phyloP scores from a whole-genome alignment of 37 sponge, comb jelly and placozoan species.

The Hormiphora californensis region DNA sequence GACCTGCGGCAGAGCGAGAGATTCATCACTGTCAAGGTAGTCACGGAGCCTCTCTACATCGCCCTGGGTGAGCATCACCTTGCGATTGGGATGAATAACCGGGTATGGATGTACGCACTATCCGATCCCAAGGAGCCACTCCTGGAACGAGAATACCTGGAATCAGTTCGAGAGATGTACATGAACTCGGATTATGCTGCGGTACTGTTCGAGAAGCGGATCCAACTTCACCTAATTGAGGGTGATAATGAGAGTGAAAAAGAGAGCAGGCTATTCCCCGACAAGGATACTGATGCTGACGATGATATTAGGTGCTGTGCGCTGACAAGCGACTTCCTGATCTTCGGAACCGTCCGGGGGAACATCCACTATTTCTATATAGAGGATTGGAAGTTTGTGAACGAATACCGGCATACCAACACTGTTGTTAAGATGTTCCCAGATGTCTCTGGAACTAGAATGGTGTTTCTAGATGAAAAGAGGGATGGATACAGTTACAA shows the following conservation, averaged over 20 bases:
- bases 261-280: constrained; percentile 74
- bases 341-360: constrained; percentile 80
- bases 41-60: constrained; percentile 77
- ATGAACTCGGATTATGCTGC: constrained; percentile 82
- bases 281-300: constrained; percentile 60
- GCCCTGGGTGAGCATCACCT: constrained; percentile 80
- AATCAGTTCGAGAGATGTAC: constrained; percentile 61
- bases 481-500: constrained; percentile 84
- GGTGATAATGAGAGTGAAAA: constrained; percentile 60
- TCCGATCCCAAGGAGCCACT: constrained; percentile 59
- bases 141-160: constrained; percentile 74
- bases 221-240: constrained; percentile 73
- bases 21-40: constrained; percentile 56
- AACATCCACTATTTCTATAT: constrained; percentile 74
- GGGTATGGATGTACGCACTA: constrained; percentile 80
- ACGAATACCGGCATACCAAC: constrained; percentile 74
- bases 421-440: constrained; percentile 61
- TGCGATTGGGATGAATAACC: constrained; percentile 92
- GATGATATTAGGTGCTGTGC: constrained; percentile 69
- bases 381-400: constrained; percentile 92
- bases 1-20: constrained; percentile 58
- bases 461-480: constrained; percentile 85
- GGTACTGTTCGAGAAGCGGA: constrained; percentile 72
- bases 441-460: constrained; percentile 66
- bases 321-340: constrained; percentile 81